phyloP scores from a whole-genome alignment of 30 jellyfish, hydroid and myxozoan species.

The Calvadosia cruxmelitensis region DNA sequence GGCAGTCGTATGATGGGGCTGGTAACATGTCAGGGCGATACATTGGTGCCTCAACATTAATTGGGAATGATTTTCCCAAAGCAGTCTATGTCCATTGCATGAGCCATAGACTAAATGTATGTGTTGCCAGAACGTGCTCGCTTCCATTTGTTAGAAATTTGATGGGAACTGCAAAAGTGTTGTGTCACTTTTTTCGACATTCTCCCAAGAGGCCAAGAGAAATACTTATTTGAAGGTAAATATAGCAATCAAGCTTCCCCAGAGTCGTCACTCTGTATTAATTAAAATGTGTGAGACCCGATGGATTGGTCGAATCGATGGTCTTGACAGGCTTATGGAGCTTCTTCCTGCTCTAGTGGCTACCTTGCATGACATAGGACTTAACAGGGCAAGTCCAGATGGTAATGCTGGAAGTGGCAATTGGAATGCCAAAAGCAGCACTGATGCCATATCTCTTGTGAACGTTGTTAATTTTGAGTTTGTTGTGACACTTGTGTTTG shows the following conservation, averaged over 20 bases:
- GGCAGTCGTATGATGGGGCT: constrained; percentile 79
- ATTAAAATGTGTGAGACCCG: constrained; percentile 53
- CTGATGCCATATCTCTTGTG: not conserved
- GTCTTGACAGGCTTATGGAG: constrained; percentile 24
- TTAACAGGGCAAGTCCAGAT: no score
- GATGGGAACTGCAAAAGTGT: constrained; percentile 22
- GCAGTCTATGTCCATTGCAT: constrained; percentile 47
- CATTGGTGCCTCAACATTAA: constrained; percentile 26
- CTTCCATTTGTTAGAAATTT: constrained; percentile 20
- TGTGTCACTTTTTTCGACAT: no score
- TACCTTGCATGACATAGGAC: constrained; percentile 19
- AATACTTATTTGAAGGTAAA: no score
- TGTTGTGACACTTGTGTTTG: no score
- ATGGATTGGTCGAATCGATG: constrained; percentile 48
- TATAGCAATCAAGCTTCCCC: no score
- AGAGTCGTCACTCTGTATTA: no score
- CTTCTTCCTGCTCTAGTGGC: constrained; percentile 21
- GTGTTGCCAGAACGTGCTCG: constrained; percentile 31
- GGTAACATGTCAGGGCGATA: constrained; percentile 46
- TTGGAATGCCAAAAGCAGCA: no score
- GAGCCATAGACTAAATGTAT: constrained; percentile 41
- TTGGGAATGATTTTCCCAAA: constrained; percentile 3
- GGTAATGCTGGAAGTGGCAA: no score
- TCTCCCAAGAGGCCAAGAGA: no score
- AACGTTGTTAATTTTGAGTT: not conserved